These are phyloP conservation scores for Stictonetta naevosa DNA, from an alignment of 2,113 vertebrate genomes.

Conservation along the genomic window DNA sequence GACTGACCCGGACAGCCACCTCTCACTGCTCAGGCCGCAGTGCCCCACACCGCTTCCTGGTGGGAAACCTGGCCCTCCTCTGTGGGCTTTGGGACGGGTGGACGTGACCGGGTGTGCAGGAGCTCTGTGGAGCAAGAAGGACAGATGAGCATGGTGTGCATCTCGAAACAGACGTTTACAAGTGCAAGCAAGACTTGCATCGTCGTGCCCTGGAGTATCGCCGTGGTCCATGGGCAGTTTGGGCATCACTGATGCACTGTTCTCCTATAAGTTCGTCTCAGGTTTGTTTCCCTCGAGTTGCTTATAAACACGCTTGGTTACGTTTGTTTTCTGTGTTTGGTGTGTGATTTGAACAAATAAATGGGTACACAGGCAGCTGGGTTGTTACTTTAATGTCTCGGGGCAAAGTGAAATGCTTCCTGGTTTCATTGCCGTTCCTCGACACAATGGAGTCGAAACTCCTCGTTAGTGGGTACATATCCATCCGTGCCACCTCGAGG, in stretches of 20 bases:
- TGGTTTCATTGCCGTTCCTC: background rate
- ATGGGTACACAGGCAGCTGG: background rate
- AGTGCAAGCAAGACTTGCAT: background rate
- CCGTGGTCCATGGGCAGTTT: background rate
- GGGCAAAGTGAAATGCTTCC: background rate
- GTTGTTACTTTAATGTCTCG: background rate
- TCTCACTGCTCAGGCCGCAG: background rate
- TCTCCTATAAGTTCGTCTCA: background rate
- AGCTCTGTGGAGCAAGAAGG: background rate
- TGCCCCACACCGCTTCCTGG: background rate
- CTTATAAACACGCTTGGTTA: background rate
- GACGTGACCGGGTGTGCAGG: background rate
- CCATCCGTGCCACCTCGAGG: rapidly evolving
- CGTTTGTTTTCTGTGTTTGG: background rate
- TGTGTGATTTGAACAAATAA: background rate
- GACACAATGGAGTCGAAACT: background rate
- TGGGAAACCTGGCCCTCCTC: background rate
- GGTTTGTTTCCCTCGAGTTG: background rate
- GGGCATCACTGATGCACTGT: background rate
- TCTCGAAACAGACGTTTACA: background rate
- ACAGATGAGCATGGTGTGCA: background rate
- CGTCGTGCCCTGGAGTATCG: background rate
- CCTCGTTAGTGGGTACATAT: background rate
- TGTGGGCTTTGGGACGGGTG: background rate
- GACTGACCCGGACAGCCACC: background rate